Conservation (phyloP, 2,888 invertebrate species). For the Chloroclystis v-ata region DNA sequence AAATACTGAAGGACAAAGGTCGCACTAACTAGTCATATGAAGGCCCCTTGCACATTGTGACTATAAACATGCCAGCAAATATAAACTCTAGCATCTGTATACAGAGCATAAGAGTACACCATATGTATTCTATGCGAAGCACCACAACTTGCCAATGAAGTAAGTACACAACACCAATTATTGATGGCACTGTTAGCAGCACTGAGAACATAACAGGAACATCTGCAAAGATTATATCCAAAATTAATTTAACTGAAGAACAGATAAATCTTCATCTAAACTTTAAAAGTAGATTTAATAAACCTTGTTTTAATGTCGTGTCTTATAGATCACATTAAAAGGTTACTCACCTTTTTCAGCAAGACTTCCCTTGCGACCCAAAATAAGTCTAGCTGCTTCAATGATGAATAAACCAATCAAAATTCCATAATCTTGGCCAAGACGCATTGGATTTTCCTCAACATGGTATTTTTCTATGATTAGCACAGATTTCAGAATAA, state of each 20-base stretch:
- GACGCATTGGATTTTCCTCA: conserved; percentile 82
- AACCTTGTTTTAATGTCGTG: too few relatives aligned
- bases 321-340: too few relatives aligned
- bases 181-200: conserved; percentile 89
- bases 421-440: conserved; percentile 88
- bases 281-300: too few relatives aligned
- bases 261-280: too few relatives aligned
- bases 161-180: conserved; percentile 90
- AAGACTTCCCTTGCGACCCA: conserved; percentile 92
- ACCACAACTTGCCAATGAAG: conserved; percentile 92
- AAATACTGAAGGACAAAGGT: conserved; percentile 7
- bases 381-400: conserved; percentile 88
- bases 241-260: too few relatives aligned
- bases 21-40: conserved; percentile 68
- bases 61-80: conserved; percentile 87
- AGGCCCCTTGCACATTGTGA: conserved; percentile 79
- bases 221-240: conserved; percentile 68
- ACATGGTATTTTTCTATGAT: conserved; percentile 76
- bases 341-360: conserved; percentile 81
- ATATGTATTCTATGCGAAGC: conserved; percentile 91
- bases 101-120: conserved; percentile 90
- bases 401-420: conserved; percentile 86
- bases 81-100: conserved; percentile 89
- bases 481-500: conserved; percentile 86
- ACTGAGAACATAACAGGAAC: conserved; percentile 90